These are phyloP conservation scores for Atractosteus spatula DNA, from an alignment of 2,113 vertebrate species.

Conservation along the genomic window DNA sequence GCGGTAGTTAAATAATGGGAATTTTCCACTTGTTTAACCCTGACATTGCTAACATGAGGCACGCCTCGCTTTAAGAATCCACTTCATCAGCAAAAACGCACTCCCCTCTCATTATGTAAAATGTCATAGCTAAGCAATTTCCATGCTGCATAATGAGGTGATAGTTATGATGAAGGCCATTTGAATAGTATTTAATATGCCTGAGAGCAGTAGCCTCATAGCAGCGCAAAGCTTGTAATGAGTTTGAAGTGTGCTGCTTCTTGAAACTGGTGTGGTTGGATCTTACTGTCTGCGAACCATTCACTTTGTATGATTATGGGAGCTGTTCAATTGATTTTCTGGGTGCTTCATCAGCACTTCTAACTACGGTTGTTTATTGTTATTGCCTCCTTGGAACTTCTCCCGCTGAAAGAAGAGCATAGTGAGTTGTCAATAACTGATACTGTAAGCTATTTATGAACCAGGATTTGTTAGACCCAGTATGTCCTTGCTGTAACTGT, in stretches of 20 bases:
- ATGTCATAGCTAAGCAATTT: constrained; percentile 28
- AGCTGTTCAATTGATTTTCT: too few species aligned
- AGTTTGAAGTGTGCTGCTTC: constrained; percentile 35
- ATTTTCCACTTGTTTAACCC: constrained; percentile 3
- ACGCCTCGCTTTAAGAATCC: constrained; percentile 16
- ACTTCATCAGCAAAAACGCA: constrained; percentile 25
- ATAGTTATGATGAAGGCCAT: constrained; percentile 31
- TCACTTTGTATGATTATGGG: too few species aligned
- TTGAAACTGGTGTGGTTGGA: constrained; percentile 10
- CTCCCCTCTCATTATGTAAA: constrained; percentile 26
- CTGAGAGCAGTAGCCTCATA: constrained; percentile 26
- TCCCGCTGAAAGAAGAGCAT: too few species aligned
- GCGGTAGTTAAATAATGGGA: background rate
- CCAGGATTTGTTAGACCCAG: too few species aligned
- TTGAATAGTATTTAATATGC: constrained; percentile 34
- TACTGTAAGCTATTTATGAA: too few species aligned
- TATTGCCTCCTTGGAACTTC: too few species aligned
- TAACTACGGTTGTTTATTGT: too few species aligned
- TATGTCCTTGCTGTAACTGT: too few species aligned
- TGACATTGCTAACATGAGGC: background rate
- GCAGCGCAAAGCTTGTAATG: constrained; percentile 38
- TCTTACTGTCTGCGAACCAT: too few species aligned
- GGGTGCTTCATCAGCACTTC: too few species aligned
- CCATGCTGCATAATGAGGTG: constrained; percentile 31
- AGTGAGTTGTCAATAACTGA: too few species aligned